phyloP scores from a whole-genome alignment of 1,140 invertebrate genomes.

The Marisa cornuarietis region DNA sequence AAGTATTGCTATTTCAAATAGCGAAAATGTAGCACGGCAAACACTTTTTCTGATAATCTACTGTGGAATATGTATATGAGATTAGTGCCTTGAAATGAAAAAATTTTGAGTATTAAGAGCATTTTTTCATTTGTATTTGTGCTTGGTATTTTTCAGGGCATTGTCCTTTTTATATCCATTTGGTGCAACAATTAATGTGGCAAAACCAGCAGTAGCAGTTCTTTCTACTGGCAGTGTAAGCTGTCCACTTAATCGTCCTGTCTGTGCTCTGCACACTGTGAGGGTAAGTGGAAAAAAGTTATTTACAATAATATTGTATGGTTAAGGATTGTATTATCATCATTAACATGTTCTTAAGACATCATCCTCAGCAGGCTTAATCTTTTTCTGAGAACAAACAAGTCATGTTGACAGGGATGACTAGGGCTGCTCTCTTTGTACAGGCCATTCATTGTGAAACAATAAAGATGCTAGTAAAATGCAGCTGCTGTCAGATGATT shows the following conservation, averaged over 20 bases:
- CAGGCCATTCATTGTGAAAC: not conserved
- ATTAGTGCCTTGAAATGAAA: not conserved
- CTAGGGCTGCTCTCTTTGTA: too few relatives aligned
- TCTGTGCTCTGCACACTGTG: conserved; percentile 82
- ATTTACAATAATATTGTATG: not conserved
- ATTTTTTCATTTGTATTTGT: not conserved
- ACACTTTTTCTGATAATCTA: not conserved
- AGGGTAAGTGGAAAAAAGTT: conserved; percentile 37
- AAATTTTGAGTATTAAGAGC: not conserved
- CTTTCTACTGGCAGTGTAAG: conserved; percentile 92
- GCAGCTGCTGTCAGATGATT: too few relatives aligned
- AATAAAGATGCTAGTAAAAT: not conserved
- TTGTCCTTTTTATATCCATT: conserved; percentile 93
- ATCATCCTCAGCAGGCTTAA: too few relatives aligned
- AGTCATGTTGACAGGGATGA: too few relatives aligned
- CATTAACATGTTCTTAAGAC: too few relatives aligned
- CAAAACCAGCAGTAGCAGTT: conserved; percentile 85
- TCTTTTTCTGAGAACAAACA: too few relatives aligned
- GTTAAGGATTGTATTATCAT: too few relatives aligned
- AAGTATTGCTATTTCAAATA: too few relatives aligned
- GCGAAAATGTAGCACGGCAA: not conserved
- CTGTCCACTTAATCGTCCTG: conserved; percentile 91
- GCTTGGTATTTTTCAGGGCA: conserved; percentile 69
- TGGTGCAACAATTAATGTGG: conserved; percentile 94
- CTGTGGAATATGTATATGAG: not conserved